These are phyloP conservation scores for Reticulitermes lucifugus DNA, from an alignment of 2,888 invertebrate genomes.

Conservation along the genomic window DNA sequence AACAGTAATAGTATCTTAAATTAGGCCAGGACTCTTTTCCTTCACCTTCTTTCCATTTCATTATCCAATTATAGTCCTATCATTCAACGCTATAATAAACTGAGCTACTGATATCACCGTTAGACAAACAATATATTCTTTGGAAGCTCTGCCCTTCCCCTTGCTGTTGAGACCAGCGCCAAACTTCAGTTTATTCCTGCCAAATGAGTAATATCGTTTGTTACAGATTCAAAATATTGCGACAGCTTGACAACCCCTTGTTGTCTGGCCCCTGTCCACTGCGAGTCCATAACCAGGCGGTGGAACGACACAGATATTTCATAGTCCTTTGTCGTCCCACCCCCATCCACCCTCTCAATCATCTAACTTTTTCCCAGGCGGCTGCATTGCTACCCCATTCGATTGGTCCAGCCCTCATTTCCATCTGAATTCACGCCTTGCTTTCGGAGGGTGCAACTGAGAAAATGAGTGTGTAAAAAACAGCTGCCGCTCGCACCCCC, in stretches of 20 bases:
- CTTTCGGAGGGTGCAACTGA: not conserved
- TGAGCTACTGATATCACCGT: too few relatives aligned
- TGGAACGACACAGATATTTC: constrained; percentile 10
- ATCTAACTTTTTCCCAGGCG: constrained; percentile 5
- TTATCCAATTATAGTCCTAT: too few relatives aligned
- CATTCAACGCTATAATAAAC: too few relatives aligned
- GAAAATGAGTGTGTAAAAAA: constrained; percentile 13
- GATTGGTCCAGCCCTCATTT: not conserved
- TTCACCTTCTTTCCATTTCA: too few relatives aligned
- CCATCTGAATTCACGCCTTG: constrained; percentile 13
- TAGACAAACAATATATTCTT: too few relatives aligned
- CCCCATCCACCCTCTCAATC: constrained; percentile 5
- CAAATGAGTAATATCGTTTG: too few relatives aligned
- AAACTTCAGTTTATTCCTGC: too few relatives aligned
- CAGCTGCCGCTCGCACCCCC: constrained; percentile 7
- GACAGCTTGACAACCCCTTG: not conserved
- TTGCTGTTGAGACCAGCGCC: too few relatives aligned
- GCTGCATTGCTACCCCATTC: not conserved
- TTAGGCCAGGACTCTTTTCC: too few relatives aligned
- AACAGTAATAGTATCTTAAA: too few relatives aligned
- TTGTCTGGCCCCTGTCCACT: not conserved
- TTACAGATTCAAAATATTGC: not conserved
- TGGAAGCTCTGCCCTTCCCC: too few relatives aligned
- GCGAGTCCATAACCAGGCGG: not conserved
- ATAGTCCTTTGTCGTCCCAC: not conserved